These are phyloP conservation scores for Marcusenius ussheri DNA, from an alignment of 2,113 vertebrate genomes.

Conservation along the genomic window DNA sequence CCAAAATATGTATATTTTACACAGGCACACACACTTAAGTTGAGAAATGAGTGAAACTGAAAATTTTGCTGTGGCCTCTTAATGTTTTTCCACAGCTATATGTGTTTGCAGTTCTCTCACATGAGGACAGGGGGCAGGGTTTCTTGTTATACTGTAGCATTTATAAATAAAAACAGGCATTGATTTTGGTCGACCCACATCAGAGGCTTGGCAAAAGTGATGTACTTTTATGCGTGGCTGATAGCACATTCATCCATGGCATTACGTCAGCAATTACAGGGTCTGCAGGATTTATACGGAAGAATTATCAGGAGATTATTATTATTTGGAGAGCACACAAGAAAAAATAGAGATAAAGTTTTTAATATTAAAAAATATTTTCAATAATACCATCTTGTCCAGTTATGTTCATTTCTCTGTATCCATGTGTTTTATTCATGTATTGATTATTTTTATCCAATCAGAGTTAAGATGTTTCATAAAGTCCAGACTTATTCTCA, in stretches of 20 bases:
- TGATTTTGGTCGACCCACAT: slow-evolving; percentile 41
- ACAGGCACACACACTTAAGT: neutral
- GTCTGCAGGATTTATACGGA: neutral
- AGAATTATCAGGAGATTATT: neutral
- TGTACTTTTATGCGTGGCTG: slow-evolving; percentile 2
- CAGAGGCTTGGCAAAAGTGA: slow-evolving; percentile 16
- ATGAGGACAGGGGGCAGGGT: neutral
- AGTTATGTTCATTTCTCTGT: neutral
- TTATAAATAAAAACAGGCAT: slow-evolving; percentile 28
- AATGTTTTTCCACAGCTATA: neutral
- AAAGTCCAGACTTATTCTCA: neutral
- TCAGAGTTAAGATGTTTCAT: neutral
- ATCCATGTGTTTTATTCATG: neutral
- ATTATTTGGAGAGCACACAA: neutral
- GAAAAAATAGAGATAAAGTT: neutral
- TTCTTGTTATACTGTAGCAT: neutral
- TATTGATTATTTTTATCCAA: neutral
- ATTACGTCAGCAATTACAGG: neutral
- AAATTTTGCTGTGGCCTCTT: too few relatives aligned
- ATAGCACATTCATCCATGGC: slow-evolving; percentile 18
- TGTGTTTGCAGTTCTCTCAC: neutral
- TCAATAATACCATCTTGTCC: neutral
- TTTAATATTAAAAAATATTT: neutral
- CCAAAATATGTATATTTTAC: neutral
- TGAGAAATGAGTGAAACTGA: too few relatives aligned